A percentile compares a stretch with the other conserved stretches of the same genome.
Conservation (phyloP, 2,797 vertebrate species). For the Neosilurus hyrtlii region DNA sequence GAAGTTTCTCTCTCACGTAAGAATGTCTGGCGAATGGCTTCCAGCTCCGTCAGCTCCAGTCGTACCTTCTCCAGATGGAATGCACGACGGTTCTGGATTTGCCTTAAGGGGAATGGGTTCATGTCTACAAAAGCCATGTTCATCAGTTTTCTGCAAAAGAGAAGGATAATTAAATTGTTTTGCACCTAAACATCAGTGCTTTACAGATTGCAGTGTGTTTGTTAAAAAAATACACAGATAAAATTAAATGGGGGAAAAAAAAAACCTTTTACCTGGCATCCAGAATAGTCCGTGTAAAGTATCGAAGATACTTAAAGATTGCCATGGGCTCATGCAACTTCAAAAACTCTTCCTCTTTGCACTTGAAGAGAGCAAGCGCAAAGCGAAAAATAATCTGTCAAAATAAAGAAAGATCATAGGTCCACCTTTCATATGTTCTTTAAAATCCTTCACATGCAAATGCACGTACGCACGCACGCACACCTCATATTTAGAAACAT, state of each 20-base stretch:
- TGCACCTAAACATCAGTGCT: background rate
- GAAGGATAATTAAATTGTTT: background rate
- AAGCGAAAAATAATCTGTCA: constrained; percentile 93
- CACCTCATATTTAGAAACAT: background rate
- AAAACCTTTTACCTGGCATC: constrained; percentile 80
- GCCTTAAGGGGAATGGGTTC: constrained; percentile 94
- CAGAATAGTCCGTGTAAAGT: constrained; percentile 88
- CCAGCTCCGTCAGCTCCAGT: constrained; percentile 90
- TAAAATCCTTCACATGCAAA: background rate
- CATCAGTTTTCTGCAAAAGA: constrained; percentile 82
- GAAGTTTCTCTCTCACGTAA: constrained; percentile 84
- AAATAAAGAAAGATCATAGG: constrained; percentile 29
- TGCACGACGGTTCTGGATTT: constrained; percentile 89
- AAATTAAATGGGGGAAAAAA: background rate
- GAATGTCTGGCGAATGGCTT: constrained; percentile 94
- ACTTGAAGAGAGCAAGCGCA: constrained; percentile 92
- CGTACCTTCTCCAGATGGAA: constrained; percentile 97
- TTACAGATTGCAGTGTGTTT: background rate
- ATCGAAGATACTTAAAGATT: constrained; percentile 94
- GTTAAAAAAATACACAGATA: background rate
- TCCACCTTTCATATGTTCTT: background rate
- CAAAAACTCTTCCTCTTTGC: constrained; percentile 94
- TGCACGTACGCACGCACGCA: too few species aligned
- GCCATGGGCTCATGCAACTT: constrained; percentile 88
- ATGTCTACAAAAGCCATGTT: constrained; percentile 91